Evolutionary conservation across 2,888 invertebrate species (phyloP).

Genomic region (Lithophane leautieri): DNA sequence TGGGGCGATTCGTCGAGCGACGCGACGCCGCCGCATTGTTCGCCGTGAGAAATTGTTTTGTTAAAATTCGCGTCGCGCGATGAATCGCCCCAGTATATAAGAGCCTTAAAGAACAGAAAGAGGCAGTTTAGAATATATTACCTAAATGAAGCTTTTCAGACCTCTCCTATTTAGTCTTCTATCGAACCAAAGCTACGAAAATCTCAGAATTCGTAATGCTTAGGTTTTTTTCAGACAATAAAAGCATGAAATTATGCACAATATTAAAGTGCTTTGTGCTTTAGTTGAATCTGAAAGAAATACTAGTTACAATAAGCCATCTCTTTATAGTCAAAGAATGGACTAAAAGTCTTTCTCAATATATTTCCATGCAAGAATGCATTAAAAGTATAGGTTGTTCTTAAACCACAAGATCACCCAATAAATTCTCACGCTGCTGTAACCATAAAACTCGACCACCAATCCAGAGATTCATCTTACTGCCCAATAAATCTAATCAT

Average conservation of each 20-base stretch:
- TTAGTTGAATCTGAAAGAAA: neutral
- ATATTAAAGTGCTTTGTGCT: too few relatives aligned
- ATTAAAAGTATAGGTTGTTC: too few relatives aligned
- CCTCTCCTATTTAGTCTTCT: neutral
- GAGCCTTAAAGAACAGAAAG: too few relatives aligned
- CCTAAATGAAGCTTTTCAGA: neutral
- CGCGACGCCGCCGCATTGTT: too few relatives aligned
- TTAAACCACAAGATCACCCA: neutral
- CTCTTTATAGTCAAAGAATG: too few relatives aligned
- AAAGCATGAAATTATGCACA: neutral
- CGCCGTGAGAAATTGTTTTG: too few relatives aligned
- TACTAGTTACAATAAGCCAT: neutral
- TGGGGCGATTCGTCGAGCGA: too few relatives aligned
- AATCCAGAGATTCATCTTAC: slow-evolving; percentile 1
- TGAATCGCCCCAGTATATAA: too few relatives aligned
- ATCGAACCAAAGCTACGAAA: neutral
- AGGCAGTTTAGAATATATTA: too few relatives aligned
- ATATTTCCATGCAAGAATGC: neutral
- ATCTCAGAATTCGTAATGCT: neutral
- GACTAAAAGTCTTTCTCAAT: too few relatives aligned
- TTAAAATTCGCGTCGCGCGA: too few relatives aligned
- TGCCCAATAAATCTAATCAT: slow-evolving; percentile 25
- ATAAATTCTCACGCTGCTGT: too few relatives aligned
- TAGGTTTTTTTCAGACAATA: neutral
- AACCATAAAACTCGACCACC: neutral